Evolutionary conservation across 2,888 invertebrate genomes (phyloP).

Genomic region (Heteromurus nitidus): DNA sequence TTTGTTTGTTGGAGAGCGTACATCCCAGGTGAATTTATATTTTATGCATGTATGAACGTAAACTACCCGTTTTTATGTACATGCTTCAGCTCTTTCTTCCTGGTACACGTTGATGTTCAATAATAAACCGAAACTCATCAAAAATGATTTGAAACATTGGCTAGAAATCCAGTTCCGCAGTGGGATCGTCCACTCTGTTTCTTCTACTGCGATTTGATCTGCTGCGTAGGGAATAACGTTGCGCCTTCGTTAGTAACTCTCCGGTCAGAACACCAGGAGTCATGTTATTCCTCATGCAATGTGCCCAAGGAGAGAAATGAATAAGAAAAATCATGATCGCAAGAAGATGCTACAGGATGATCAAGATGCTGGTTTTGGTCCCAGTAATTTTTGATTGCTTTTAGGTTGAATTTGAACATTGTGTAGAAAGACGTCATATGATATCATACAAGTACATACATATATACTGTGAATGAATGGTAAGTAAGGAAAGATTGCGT

Average conservation of each 20-base stretch:
- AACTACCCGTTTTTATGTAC: not conserved
- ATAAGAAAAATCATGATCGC: not conserved
- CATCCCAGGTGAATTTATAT: not conserved
- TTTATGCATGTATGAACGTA: not conserved
- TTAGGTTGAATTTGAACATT: too few relatives aligned
- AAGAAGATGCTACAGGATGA: not conserved
- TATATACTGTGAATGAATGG: too few relatives aligned
- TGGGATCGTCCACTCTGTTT: not conserved
- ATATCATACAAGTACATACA: too few relatives aligned
- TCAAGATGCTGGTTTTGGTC: not conserved
- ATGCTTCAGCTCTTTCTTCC: not conserved
- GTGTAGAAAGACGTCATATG: too few relatives aligned
- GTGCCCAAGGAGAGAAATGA: not conserved
- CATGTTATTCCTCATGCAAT: not conserved
- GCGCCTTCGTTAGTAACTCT: too few relatives aligned
- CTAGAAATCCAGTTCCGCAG: not conserved
- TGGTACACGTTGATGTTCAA: not conserved
- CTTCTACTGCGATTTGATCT: not conserved
- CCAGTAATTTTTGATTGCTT: too few relatives aligned
- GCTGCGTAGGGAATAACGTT: too few relatives aligned
- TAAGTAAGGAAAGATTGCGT: not conserved
- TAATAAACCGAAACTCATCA: not conserved
- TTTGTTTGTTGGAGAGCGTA: not conserved
- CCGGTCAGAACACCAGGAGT: not conserved
- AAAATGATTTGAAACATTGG: not conserved